phyloP scores from a whole-genome alignment of 2,113 vertebrate genomes.

The Pseudonaja textilis region DNA sequence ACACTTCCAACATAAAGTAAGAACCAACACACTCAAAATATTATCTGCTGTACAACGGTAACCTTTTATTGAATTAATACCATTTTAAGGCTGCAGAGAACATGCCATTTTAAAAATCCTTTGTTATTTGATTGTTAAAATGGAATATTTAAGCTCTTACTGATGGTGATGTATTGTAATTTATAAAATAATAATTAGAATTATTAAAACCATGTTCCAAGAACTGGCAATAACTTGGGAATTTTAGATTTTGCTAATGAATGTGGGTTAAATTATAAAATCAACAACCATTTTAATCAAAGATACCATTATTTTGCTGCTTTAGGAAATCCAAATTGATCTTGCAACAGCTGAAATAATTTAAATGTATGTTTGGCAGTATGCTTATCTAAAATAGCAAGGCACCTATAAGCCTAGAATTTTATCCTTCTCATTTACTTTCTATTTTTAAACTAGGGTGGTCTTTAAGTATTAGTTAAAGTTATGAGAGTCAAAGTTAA shows the following conservation, averaged over 20 bases:
- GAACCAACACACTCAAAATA: not conserved
- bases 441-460: not conserved
- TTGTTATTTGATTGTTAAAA: not conserved
- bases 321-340: not conserved
- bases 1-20: not conserved
- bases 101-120: not conserved
- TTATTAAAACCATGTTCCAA: conserved; percentile 35
- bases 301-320: not conserved
- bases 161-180: not conserved
- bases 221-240: not conserved
- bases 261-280: not conserved
- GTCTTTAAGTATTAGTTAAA: not conserved
- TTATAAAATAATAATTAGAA: not conserved
- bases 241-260: conserved; percentile 24
- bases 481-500: not conserved
- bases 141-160: not conserved
- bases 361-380: not conserved
- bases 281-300: not conserved
- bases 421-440: not conserved
- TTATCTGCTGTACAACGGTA: not conserved
- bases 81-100: not conserved
- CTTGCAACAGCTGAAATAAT: not conserved
- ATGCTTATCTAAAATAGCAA: not conserved
- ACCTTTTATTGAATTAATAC: not conserved
- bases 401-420: not conserved